These are phyloP conservation scores for Drosophila novamexicana DNA, from an alignment of 1,140 invertebrate species.

Conservation along the genomic window DNA sequence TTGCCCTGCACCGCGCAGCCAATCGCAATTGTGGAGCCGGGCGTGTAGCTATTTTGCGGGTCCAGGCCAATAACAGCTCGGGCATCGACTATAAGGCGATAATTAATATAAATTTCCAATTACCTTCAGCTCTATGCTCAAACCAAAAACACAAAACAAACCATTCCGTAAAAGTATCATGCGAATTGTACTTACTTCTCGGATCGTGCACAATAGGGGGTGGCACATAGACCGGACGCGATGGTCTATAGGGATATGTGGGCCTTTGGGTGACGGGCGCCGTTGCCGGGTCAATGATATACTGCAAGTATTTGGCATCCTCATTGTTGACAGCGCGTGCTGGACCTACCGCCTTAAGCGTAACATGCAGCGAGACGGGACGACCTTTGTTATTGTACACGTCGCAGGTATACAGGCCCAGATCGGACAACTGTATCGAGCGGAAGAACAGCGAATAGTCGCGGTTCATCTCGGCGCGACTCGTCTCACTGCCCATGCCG, in stretches of 20 bases:
- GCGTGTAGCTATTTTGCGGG: constrained; percentile 86
- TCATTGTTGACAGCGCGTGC: constrained; percentile 85
- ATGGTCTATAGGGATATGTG: constrained; percentile 85
- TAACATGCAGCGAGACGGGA: constrained; percentile 90
- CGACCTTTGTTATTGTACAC: constrained; percentile 93
- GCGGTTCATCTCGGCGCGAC: constrained; percentile 90
- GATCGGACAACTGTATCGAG: constrained; percentile 88
- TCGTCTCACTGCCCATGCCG: constrained; percentile 89
- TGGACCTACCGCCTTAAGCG: constrained; percentile 89
- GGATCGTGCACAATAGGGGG: constrained; percentile 44
- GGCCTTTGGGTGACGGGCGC: constrained; percentile 68
- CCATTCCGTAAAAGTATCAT: constrained; percentile 41
- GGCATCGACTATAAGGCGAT: constrained; percentile 86
- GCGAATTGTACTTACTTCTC: constrained; percentile 60
- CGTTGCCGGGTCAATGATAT: constrained; percentile 85
- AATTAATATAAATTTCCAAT: constrained; percentile 15
- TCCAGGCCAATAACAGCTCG: constrained; percentile 86
- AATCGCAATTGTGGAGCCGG: constrained; percentile 89
- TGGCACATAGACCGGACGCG: constrained; percentile 66
- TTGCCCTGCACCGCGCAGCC: constrained; percentile 91
- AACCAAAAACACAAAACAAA: constrained; percentile 13
- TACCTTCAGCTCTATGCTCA: background rate
- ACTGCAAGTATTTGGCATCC: constrained; percentile 86
- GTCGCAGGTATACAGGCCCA: constrained; percentile 94
- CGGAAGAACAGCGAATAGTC: constrained; percentile 91